phyloP scores from a whole-genome alignment of 2,888 invertebrate genomes.

The Tinea trinotella region DNA sequence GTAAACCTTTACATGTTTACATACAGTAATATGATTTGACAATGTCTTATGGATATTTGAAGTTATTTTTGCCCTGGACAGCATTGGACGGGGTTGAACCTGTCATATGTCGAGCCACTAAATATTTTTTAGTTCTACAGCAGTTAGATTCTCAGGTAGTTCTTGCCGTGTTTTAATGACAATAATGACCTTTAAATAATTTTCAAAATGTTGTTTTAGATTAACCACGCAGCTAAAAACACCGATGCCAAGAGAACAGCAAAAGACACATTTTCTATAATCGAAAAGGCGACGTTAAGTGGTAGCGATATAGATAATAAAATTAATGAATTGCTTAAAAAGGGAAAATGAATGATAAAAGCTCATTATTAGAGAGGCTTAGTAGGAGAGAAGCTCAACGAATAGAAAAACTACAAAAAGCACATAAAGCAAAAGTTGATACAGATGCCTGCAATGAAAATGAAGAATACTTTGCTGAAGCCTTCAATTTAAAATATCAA shows the following conservation, averaged over 20 bases:
- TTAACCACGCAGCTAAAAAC: too few species aligned
- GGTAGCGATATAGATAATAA: slow-evolving; percentile 56
- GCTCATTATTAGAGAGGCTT: slow-evolving; percentile 55
- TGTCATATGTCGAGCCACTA: too few species aligned
- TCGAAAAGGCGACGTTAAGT: slow-evolving; percentile 62
- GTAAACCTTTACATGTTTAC: too few species aligned
- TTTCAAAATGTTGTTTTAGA: too few species aligned
- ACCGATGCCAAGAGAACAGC: slow-evolving; percentile 45
- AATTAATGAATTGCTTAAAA: slow-evolving; percentile 59
- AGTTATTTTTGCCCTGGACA: too few species aligned
- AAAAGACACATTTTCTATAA: slow-evolving; percentile 40
- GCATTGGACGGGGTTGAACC: too few species aligned
- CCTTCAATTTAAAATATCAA: slow-evolving; percentile 77
- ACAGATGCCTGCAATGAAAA: slow-evolving; percentile 76
- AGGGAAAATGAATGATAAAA: slow-evolving; percentile 62
- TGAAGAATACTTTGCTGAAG: slow-evolving; percentile 78
- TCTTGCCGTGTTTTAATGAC: too few species aligned
- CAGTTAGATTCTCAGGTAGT: too few species aligned
- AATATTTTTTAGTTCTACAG: too few species aligned
- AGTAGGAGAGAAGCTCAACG: slow-evolving; percentile 76
- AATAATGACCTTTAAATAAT: too few species aligned
- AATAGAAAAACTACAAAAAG: slow-evolving; percentile 75
- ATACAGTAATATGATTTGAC: too few species aligned
- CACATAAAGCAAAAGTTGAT: slow-evolving; percentile 75
- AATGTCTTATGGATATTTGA: too few species aligned